Evolutionary conservation across 2,797 vertebrate genomes (phyloP).

Genomic region (Hydrolagus colliei): DNA sequence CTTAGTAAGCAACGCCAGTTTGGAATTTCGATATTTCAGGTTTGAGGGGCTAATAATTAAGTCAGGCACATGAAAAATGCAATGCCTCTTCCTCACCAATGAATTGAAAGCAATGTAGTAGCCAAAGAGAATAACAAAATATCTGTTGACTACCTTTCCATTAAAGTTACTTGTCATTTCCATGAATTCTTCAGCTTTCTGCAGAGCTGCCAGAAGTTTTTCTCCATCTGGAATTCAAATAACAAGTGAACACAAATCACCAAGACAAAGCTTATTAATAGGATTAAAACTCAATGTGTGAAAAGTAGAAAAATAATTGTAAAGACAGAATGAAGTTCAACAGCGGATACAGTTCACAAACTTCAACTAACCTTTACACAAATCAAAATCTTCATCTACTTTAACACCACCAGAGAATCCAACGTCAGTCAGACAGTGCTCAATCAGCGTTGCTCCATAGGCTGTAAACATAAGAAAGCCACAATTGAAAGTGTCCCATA

Average conservation of each 20-base stretch:
- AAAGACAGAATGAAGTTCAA: neutral
- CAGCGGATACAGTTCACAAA: neutral
- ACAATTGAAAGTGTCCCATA: too few species aligned
- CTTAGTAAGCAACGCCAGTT: too few species aligned
- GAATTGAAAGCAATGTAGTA: too few species aligned
- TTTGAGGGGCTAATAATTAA: too few species aligned
- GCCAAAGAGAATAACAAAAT: neutral
- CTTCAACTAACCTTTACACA: slow-evolving; percentile 49
- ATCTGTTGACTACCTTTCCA: slow-evolving; percentile 67
- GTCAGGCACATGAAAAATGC: too few species aligned
- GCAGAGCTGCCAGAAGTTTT: slow-evolving; percentile 72
- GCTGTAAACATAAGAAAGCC: slow-evolving; percentile 46
- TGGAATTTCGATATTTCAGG: too few species aligned
- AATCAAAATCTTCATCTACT: slow-evolving; percentile 63
- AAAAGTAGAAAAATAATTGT: neutral
- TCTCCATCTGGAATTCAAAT: slow-evolving; percentile 51
- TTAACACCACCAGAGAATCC: slow-evolving; percentile 71
- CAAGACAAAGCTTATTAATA: neutral
- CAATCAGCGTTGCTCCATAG: slow-evolving; percentile 83
- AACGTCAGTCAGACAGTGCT: slow-evolving; percentile 81
- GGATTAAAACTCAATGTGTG: neutral
- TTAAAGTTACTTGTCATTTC: slow-evolving; percentile 61
- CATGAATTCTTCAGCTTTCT: slow-evolving; percentile 82
- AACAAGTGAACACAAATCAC: slow-evolving; percentile 18
- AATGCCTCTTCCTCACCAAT: too few species aligned